These are phyloP conservation scores for Atta cephalotes DNA, from an alignment of 1,140 invertebrate species.

Conservation along the genomic window DNA sequence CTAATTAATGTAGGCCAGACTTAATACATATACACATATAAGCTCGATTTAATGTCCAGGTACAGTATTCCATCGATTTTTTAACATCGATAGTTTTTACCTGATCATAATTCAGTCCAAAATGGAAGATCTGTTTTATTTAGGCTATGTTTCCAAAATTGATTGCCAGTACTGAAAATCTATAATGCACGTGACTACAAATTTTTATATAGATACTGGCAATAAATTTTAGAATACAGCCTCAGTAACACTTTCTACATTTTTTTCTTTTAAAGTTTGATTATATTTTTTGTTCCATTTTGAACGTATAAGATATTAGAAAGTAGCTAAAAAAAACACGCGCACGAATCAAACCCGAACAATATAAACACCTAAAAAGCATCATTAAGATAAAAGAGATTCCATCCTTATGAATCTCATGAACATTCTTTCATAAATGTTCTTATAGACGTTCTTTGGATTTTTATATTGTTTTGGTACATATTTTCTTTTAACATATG, in stretches of 20 bases:
- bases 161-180: too few relatives aligned
- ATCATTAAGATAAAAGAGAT: constrained; percentile 7
- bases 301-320: background rate
- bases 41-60: constrained; percentile 72
- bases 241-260: background rate
- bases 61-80: constrained; percentile 49
- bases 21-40: constrained; percentile 61
- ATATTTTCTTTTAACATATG: background rate
- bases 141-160: background rate
- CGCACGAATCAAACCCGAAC: background rate
- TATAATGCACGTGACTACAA: too few relatives aligned
- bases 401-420: background rate
- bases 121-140: background rate
- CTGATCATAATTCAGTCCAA: background rate
- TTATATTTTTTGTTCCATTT: background rate
- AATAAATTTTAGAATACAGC: too few relatives aligned
- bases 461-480: background rate
- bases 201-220: too few relatives aligned
- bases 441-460: background rate
- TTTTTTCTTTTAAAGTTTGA: background rate
- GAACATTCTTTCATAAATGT: background rate
- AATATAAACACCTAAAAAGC: constrained; percentile 4
- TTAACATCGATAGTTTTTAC: constrained; percentile 1
- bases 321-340: constrained; percentile 34
- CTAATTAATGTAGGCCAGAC: constrained; percentile 69